phyloP scores from a whole-genome alignment of 2,113 vertebrate species.

The Lophura nycthemera region DNA sequence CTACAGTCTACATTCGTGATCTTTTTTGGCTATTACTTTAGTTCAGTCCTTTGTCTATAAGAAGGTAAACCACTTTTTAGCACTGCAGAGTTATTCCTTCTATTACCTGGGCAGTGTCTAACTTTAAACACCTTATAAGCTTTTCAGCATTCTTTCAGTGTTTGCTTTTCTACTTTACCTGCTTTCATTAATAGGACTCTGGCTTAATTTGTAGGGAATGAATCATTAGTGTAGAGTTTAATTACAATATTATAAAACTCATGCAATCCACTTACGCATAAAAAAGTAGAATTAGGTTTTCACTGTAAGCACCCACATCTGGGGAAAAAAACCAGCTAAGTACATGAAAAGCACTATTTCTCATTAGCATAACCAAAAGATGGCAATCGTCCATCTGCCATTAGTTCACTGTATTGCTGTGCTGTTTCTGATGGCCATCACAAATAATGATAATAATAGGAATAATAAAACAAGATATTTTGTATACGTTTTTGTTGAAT shows the following conservation, averaged over 20 bases:
- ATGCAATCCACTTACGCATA: conserved; percentile 37
- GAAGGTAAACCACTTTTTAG: background rate
- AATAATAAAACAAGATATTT: conserved; percentile 29
- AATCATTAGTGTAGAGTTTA: conserved; percentile 40
- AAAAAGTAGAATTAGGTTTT: conserved; percentile 38
- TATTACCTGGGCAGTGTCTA: background rate
- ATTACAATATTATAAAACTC: conserved; percentile 39
- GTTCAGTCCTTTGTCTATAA: background rate
- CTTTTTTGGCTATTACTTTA: background rate
- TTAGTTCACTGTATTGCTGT: conserved; percentile 54
- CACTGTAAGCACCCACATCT: conserved; percentile 48
- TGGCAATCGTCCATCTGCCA: conserved; percentile 62
- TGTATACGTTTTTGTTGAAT: conserved; percentile 13
- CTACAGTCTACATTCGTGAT: background rate
- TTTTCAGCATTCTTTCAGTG: background rate
- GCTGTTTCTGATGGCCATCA: conserved; percentile 56
- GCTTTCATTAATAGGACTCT: conserved; percentile 12
- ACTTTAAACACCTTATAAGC: background rate
- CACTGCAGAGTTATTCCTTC: background rate
- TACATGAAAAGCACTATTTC: conserved; percentile 22
- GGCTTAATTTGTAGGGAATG: conserved; percentile 27
- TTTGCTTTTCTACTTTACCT: conserved; percentile 47
- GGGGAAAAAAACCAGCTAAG: conserved; percentile 2
- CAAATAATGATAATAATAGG: conserved; percentile 46
- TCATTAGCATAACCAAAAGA: conserved; percentile 69